Base-by-base conservation (phyloP, 2,888 invertebrate species). In the Andrena trimmerana region DNA sequence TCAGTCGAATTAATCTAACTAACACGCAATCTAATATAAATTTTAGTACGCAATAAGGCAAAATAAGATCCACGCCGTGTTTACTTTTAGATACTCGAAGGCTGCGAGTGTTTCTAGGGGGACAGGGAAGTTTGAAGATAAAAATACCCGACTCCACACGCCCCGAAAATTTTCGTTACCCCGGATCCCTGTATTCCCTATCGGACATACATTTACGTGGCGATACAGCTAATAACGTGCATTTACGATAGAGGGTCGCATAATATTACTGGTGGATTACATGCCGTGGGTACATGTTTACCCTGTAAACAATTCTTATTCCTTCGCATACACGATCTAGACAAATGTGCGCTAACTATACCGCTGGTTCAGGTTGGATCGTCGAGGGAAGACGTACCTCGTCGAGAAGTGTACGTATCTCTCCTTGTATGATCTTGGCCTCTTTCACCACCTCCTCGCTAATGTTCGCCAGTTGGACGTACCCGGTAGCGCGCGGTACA, bases 381-480 rank as follows among this genome's bases (percentile, higher is more conserved):
- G 48, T 70, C 33, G 50, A 63, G 42, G 63, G 8, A 68, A 63
- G 8, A 83, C 86, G 29, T 94, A 96, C 97, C 95, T 97, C 96
- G 80, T 96, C 96, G 86, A 98, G 95, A 65, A 97, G 94, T 73
- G 95, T 94, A 7, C 96, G 92, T 78, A 98, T 97, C 88, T 96
- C 96, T 42, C 96, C 96, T 90, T 96, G 96, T 20, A 96, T 95
- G 0, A 94, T 91, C 88, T 96, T 95, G 69, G 96, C 95, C 81
- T 96, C 96, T 68, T 95, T 95, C 29, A 95, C 93, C 0, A 96
- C 95, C 84, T 96, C 96, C 48, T 97, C 96, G 13, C 96, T 94
- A 6, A 96, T 92, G 59, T 95, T 90, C 6, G 91, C 82, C n/a
- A 92, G 93, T 13, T 89, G 86, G 66, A 94, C 85, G 31, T 92